Conservation (phyloP, 2,888 invertebrate genomes). For the Silvanus unidentatus region DNA sequence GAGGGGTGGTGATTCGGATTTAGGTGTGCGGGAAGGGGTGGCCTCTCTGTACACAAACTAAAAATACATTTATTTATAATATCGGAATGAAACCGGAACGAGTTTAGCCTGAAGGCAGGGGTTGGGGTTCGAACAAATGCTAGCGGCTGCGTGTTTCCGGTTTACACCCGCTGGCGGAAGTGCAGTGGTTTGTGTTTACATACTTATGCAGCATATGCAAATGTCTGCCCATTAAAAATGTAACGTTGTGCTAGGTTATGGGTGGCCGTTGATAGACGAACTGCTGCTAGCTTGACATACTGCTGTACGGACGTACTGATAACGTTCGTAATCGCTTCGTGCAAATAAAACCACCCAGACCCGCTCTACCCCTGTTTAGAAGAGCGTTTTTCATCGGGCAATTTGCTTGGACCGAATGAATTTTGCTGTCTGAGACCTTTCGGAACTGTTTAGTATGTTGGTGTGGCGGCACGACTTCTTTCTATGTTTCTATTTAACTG, state of each 20-base stretch:
- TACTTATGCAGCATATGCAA: slow-evolving; percentile 38
- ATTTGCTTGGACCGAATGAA: no score
- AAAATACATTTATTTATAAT: slow-evolving; percentile 7
- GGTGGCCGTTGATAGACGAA: slow-evolving; percentile 16
- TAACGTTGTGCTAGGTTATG: slow-evolving; percentile 20
- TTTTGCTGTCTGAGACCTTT: no score
- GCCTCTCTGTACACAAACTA: neutral
- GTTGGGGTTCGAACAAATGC: slow-evolving; percentile 30
- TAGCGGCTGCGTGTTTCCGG: slow-evolving; percentile 36
- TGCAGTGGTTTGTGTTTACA: slow-evolving; percentile 39
- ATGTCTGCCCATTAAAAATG: slow-evolving; percentile 24
- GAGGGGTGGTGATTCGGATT: no score
- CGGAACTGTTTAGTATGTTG: no score
- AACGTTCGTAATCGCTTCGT: slow-evolving; percentile 12
- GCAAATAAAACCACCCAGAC: slow-evolving; percentile 9
- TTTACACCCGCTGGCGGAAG: slow-evolving; percentile 38
- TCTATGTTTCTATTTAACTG: no score
- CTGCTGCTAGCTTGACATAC: slow-evolving; percentile 11
- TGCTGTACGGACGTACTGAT: slow-evolving; percentile 14
- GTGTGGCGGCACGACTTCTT: no score
- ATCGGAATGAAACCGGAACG: slow-evolving; percentile 18
- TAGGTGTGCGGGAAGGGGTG: neutral
- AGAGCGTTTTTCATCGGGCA: no score
- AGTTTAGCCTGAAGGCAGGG: slow-evolving; percentile 13
- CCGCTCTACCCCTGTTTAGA: no score